A percentile compares a stretch with the other conserved stretches of the same genome.
Evolutionary conservation across 1,140 invertebrate species (phyloP).

Genomic region (Bombus terrestris): DNA sequence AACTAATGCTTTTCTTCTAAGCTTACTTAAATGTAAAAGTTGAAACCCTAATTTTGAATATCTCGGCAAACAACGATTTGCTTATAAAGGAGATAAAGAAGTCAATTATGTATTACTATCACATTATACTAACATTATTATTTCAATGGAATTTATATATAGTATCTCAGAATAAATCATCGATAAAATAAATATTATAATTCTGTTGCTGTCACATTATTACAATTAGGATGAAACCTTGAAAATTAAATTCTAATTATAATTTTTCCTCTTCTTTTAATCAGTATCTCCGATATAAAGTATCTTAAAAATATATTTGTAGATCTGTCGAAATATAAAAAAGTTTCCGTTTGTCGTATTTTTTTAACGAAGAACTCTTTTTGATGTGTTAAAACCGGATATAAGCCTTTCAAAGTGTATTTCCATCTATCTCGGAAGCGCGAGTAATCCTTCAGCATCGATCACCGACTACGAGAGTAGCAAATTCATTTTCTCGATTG

Average conservation of each 20-base stretch:
- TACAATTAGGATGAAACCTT: too few species aligned
- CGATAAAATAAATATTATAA: too few species aligned
- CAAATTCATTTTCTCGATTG: constrained; percentile 1
- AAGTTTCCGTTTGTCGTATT: not conserved
- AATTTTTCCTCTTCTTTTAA: too few species aligned
- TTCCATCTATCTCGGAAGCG: constrained; percentile 22
- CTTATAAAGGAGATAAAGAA: too few species aligned
- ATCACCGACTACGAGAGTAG: constrained; percentile 25
- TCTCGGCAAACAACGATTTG: too few species aligned
- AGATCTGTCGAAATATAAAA: not conserved
- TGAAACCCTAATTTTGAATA: not conserved
- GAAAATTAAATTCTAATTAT: too few species aligned
- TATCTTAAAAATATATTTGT: not conserved
- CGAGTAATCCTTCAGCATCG: constrained; percentile 31
- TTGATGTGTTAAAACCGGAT: not conserved
- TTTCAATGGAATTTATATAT: not conserved
- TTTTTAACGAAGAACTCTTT: not conserved
- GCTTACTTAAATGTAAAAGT: not conserved
- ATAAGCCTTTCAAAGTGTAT: constrained; percentile 11
- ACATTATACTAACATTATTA: not conserved
- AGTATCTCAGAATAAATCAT: not conserved
- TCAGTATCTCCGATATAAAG: too few species aligned
- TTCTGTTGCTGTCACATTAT: too few species aligned
- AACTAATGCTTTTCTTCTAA: too few species aligned
- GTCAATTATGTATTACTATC: too few species aligned